Percentiles rank a stretch among this genome's conserved stretches.
Evolutionary conservation across 1,140 invertebrate species (phyloP).

Genomic region (Parapsyche elsis): DNA sequence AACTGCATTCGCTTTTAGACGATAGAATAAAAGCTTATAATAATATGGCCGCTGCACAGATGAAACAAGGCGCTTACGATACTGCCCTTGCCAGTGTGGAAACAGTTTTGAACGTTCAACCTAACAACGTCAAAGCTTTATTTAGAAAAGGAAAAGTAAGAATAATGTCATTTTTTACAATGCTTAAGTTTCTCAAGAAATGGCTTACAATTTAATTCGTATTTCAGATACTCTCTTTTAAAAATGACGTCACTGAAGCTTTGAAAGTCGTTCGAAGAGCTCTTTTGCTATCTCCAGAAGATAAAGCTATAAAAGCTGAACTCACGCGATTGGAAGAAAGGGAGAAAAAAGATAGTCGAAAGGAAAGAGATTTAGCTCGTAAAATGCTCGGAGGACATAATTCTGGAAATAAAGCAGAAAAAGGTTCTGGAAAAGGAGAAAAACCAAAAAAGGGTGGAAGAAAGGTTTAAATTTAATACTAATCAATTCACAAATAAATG

Average conservation of each 20-base stretch:
- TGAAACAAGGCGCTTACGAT: constrained; percentile 82
- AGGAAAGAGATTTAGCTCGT: constrained; percentile 50
- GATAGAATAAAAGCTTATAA: constrained; percentile 84
- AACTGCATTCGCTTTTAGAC: constrained; percentile 73
- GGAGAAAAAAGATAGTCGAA: constrained; percentile 42
- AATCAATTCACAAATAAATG: not conserved
- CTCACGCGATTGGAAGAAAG: constrained; percentile 43
- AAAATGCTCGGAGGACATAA: constrained; percentile 49
- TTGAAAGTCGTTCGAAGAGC: constrained; percentile 46
- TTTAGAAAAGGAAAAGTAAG: constrained; percentile 81
- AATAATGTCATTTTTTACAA: not conserved
- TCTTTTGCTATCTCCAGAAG: constrained; percentile 44
- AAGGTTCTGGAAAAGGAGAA: constrained; percentile 24
- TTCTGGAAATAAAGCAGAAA: not conserved
- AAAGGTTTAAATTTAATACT: constrained; percentile 19
- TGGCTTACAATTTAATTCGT: not conserved
- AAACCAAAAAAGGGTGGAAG: constrained; percentile 42
- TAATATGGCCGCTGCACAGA: constrained; percentile 85
- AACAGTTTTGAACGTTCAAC: constrained; percentile 79
- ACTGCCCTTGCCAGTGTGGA: constrained; percentile 81
- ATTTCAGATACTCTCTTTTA: constrained; percentile 49
- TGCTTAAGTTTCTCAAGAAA: not conserved
- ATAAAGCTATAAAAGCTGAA: constrained; percentile 46
- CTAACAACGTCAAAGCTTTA: constrained; percentile 86
- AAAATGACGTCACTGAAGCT: constrained; percentile 50